These are phyloP conservation scores for Balanococcus diminutus DNA, from an alignment of 2,888 invertebrate genomes.

Conservation along the genomic window DNA sequence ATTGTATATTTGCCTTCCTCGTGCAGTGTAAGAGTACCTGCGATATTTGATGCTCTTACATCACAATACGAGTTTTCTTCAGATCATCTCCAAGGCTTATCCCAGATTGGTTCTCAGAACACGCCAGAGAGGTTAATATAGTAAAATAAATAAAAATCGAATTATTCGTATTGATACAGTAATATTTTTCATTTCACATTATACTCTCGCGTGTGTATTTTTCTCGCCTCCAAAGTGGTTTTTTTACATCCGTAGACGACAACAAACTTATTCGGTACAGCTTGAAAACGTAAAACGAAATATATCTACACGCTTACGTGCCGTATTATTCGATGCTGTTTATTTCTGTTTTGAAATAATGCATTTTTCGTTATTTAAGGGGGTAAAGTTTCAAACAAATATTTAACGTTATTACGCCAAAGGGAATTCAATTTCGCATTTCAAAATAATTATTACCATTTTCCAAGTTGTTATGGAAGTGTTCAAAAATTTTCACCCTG, in stretches of 20 bases:
- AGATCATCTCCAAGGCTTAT: too few relatives aligned
- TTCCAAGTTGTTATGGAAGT: slow-evolving; percentile 9
- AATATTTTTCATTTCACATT: not conserved
- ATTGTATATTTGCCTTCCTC: too few relatives aligned
- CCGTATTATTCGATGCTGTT: not conserved
- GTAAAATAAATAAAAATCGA: not conserved
- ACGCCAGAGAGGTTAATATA: too few relatives aligned
- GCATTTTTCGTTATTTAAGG: slow-evolving; percentile 18
- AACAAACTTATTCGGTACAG: not conserved
- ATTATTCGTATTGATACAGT: not conserved
- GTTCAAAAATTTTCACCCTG: slow-evolving; percentile 15
- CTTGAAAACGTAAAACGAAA: not conserved
- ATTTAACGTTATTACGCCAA: slow-evolving; percentile 23
- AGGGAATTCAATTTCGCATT: slow-evolving; percentile 31
- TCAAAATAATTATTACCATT: slow-evolving; percentile 15
- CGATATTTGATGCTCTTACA: too few relatives aligned
- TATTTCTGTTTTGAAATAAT: slow-evolving; percentile 15
- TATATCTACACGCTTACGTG: not conserved
- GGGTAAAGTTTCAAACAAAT: slow-evolving; percentile 17
- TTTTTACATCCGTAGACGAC: not conserved
- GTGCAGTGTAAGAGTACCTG: too few relatives aligned
- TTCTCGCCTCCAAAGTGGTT: not conserved
- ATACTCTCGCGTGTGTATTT: not conserved
- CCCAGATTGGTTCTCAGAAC: too few relatives aligned
- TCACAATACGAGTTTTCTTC: too few relatives aligned